Base-by-base conservation (phyloP, 2,888 invertebrate species). In the Drosophila borborema region DNA sequence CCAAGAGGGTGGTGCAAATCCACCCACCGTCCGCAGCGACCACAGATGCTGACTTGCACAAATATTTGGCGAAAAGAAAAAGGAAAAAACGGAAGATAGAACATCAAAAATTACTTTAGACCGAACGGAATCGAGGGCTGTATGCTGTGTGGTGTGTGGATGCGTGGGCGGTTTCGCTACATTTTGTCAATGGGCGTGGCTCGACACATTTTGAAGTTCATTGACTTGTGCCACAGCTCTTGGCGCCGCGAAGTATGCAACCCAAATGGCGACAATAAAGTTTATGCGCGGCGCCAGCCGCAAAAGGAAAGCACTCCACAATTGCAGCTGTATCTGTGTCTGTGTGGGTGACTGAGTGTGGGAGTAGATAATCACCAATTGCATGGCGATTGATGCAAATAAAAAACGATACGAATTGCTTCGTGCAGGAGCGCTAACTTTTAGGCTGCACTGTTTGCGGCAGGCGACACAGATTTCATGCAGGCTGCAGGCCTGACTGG, bases 201-300 rank as follows among this genome's bases (percentile, higher is more conserved):
- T 45, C 70, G 70, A 77, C 65, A 70, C 75, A 84, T 80, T 86
- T 86, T 82, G 89, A 90, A 90, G 86, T 90, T 90, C 86, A 82
- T 74, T 90, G 90, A 86, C 80, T 55, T 73, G 45, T 56, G 81
- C 64, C 87, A 69, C 65, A 65, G 56, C 36, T 64, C 56, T 70
- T 72, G 90, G 90, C 90, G 90, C 87, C 90, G 62, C 72, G 49
- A 84, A 89, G 86, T 84, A 90, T 90, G 90, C 90, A 90, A 82
- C 89, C 69, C 71, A 78, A 86, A 81, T 82, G 89, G 89, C 90
- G 90, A 90, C 90, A 90, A 84, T 90, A 90, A 90, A 90, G 77
- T 86, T 88, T 89, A 85, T 83, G 77, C 69, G 49, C 85, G 81
- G 82, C 87, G 80, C 85, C 87, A 82, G 61, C 54, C 60, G 43